phyloP scores from a whole-genome alignment of 2,113 vertebrate species.

The Myiagra hebetior region DNA sequence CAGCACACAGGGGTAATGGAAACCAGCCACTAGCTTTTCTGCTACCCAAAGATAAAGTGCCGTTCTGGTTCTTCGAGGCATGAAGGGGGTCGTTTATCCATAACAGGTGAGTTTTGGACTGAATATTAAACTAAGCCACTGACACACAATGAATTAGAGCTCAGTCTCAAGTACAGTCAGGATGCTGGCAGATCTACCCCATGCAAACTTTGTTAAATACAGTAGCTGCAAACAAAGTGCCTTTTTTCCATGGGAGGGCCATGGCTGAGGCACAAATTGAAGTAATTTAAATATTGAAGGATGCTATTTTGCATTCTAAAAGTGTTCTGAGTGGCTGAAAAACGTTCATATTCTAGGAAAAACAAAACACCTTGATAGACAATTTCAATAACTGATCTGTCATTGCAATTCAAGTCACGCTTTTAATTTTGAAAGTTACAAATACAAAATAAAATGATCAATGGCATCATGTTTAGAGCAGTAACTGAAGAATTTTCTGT shows the following conservation, averaged over 20 bases:
- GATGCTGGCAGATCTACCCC: slow-evolving; percentile 70
- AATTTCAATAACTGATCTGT: slow-evolving; percentile 74
- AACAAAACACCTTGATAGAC: slow-evolving; percentile 72
- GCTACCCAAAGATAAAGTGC: slow-evolving; percentile 70
- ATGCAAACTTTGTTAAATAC: slow-evolving; percentile 63
- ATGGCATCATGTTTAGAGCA: slow-evolving; percentile 75
- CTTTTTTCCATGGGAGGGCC: slow-evolving; percentile 62
- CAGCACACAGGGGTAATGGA: slow-evolving; percentile 69
- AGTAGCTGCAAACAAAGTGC: slow-evolving; percentile 75
- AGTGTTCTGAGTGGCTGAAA: slow-evolving; percentile 64
- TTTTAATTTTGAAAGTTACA: slow-evolving; percentile 77
- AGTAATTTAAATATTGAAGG: slow-evolving; percentile 57
- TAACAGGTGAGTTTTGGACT: slow-evolving; percentile 28
- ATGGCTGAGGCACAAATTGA: slow-evolving; percentile 63
- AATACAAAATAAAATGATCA: slow-evolving; percentile 75
- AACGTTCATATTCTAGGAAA: slow-evolving; percentile 60
- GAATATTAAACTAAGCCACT: slow-evolving; percentile 46
- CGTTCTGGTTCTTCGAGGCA: slow-evolving; percentile 66
- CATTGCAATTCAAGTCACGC: slow-evolving; percentile 79
- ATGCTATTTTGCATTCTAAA: slow-evolving; percentile 61
- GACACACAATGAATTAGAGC: slow-evolving; percentile 52
- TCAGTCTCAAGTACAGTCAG: slow-evolving; percentile 55
- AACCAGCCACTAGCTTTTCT: slow-evolving; percentile 60
- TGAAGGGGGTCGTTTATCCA: slow-evolving; percentile 59
- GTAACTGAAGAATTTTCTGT: slow-evolving; percentile 69